Conservation (phyloP, 2,888 invertebrate genomes). For the Temnothorax ravouxi region DNA sequence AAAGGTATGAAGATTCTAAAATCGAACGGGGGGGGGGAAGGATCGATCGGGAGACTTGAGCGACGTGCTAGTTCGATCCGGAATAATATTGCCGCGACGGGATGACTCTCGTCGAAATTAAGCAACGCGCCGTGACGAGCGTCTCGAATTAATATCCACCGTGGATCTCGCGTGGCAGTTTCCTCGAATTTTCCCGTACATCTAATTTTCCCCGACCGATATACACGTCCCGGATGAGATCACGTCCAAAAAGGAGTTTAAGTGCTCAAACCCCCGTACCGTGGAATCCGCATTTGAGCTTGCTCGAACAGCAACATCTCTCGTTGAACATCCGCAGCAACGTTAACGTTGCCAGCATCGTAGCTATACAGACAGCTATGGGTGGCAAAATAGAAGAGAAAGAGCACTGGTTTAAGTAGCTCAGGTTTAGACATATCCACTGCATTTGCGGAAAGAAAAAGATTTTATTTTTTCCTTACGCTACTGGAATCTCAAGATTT, state of each 20-base stretch:
- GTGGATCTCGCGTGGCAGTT: slow-evolving; percentile 58
- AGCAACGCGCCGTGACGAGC: neutral
- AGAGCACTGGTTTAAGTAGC: neutral
- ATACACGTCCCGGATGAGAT: slow-evolving; percentile 59
- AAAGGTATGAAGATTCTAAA: neutral
- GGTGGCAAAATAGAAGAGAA: neutral
- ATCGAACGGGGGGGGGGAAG: neutral
- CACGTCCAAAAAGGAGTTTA: slow-evolving; percentile 69
- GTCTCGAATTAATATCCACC: slow-evolving; percentile 63
- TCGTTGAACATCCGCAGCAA: slow-evolving; percentile 46
- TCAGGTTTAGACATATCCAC: neutral
- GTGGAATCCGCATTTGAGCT: slow-evolving; percentile 57
- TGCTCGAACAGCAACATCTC: slow-evolving; percentile 20
- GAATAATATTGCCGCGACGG: neutral
- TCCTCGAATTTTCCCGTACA: slow-evolving; percentile 23
- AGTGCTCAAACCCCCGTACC: slow-evolving; percentile 45
- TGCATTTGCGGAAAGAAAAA: neutral
- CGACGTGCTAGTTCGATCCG: neutral
- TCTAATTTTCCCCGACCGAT: slow-evolving; percentile 60
- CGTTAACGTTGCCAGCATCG: slow-evolving; percentile 55
- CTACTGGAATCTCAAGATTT: neutral
- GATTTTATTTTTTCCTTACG: neutral
- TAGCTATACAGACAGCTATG: neutral
- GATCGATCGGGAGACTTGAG: neutral
- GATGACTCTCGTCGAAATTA: slow-evolving; percentile 12